Conservation (phyloP, 2,797 vertebrate species). For the Pseudochaenichthys georgianus region DNA sequence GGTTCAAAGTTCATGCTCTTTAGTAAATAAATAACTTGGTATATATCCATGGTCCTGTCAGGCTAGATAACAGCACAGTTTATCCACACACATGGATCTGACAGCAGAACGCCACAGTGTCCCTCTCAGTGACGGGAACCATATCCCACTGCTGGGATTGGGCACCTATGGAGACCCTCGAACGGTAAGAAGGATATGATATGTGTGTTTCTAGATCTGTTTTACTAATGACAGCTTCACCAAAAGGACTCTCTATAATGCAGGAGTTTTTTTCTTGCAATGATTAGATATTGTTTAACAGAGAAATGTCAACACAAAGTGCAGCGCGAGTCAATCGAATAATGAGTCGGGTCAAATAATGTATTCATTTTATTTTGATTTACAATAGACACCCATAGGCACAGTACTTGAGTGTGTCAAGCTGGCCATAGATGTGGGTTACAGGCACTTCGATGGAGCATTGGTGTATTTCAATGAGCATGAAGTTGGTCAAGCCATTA, state of each 20-base stretch:
- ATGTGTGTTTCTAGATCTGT: neutral
- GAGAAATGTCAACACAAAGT: neutral
- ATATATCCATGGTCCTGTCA: neutral
- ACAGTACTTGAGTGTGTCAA: constrained; percentile 86
- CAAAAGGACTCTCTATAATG: neutral
- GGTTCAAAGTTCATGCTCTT: constrained; percentile 50
- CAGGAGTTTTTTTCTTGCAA: neutral
- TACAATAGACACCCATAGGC: constrained; percentile 86
- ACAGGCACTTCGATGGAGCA: constrained; percentile 93
- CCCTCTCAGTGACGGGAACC: constrained; percentile 89
- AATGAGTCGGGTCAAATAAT: neutral
- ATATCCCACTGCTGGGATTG: constrained; percentile 90
- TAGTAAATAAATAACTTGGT: neutral
- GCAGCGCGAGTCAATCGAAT: neutral
- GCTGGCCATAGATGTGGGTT: constrained; percentile 91
- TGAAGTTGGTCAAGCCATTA: constrained; percentile 93
- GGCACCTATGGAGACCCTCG: constrained; percentile 90
- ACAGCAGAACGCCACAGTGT: constrained; percentile 84
- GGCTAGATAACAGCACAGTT: neutral
- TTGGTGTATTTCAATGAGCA: constrained; percentile 92
- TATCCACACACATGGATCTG: constrained; percentile 66
- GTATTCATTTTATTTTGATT: constrained; percentile 19
- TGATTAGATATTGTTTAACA: neutral
- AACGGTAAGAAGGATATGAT: constrained; percentile 80
- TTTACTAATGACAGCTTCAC: neutral